Evolutionary conservation across 2,797 vertebrate genomes (phyloP).

Genomic region (Apodemus agrarius): DNA sequence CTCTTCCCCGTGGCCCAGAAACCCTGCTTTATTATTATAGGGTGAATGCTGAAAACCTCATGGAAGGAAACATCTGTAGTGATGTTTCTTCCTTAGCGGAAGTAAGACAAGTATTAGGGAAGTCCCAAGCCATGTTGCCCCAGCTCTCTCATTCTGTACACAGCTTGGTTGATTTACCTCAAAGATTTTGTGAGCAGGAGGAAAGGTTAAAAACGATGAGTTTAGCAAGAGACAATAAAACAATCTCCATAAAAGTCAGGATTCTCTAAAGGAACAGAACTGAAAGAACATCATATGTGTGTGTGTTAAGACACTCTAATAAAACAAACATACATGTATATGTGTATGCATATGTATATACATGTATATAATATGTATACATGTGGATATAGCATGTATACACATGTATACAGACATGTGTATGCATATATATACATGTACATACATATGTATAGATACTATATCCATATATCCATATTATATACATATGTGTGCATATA

Average conservation of each 20-base stretch:
- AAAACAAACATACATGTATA: too few relatives aligned
- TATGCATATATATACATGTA: too few relatives aligned
- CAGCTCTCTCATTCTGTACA: not conserved
- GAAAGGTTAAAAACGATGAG: not conserved
- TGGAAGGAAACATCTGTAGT: not conserved
- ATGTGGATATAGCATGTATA: too few relatives aligned
- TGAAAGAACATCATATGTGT: too few relatives aligned
- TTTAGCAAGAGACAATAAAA: not conserved
- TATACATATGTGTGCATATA: not conserved
- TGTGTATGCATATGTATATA: too few relatives aligned
- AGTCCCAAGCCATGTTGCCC: not conserved
- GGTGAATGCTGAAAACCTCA: constrained; percentile 16
- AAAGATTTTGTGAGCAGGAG: constrained; percentile 17
- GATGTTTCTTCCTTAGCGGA: not conserved
- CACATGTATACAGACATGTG: too few relatives aligned
- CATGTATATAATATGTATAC: too few relatives aligned
- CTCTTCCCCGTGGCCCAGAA: not conserved
- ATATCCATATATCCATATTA: too few relatives aligned
- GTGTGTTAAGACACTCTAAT: too few relatives aligned
- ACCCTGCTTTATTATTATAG: constrained; percentile 13
- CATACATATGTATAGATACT: not conserved
- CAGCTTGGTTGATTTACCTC: not conserved
- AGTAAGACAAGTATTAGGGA: not conserved
- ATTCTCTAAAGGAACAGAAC: not conserved
- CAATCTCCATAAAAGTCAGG: not conserved